phyloP scores from a whole-genome alignment of 2,888 invertebrate genomes.

The Acleris holmiana region DNA sequence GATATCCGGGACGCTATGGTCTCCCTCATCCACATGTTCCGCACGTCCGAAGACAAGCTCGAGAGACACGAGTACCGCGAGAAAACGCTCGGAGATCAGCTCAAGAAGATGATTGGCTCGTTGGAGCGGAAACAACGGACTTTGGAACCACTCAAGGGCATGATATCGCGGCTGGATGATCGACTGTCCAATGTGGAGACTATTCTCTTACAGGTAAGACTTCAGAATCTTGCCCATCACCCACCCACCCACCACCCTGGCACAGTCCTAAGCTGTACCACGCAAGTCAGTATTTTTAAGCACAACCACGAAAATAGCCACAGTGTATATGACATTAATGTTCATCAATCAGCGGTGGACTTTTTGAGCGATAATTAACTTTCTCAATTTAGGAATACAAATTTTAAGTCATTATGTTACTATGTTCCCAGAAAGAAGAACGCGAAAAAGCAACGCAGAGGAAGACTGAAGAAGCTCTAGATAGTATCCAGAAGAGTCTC shows the following conservation, averaged over 20 bases:
- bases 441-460: constrained; percentile 86
- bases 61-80: constrained; percentile 94
- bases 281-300: too few relatives aligned
- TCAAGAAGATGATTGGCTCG: constrained; percentile 88
- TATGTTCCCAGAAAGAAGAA: constrained; percentile 84
- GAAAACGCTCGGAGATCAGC: constrained; percentile 89
- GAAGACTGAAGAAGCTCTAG: constrained; percentile 85
- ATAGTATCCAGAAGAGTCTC: constrained; percentile 67
- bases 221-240: not conserved
- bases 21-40: constrained; percentile 91
- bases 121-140: constrained; percentile 90
- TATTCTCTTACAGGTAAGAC: constrained; percentile 87
- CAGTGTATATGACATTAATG: too few relatives aligned
- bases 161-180: constrained; percentile 89
- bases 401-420: not conserved
- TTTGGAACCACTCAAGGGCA: constrained; percentile 88
- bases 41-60: constrained; percentile 91
- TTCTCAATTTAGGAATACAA: too few relatives aligned
- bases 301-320: too few relatives aligned
- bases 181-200: constrained; percentile 90
- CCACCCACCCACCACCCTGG: not conserved
- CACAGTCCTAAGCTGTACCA: too few relatives aligned
- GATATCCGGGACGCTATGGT: constrained; percentile 91
- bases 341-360: too few relatives aligned
- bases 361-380: too few relatives aligned